phyloP scores from a whole-genome alignment of 37 sponge, comb jelly and placozoan species.

The Amphimedon queenslandica region DNA sequence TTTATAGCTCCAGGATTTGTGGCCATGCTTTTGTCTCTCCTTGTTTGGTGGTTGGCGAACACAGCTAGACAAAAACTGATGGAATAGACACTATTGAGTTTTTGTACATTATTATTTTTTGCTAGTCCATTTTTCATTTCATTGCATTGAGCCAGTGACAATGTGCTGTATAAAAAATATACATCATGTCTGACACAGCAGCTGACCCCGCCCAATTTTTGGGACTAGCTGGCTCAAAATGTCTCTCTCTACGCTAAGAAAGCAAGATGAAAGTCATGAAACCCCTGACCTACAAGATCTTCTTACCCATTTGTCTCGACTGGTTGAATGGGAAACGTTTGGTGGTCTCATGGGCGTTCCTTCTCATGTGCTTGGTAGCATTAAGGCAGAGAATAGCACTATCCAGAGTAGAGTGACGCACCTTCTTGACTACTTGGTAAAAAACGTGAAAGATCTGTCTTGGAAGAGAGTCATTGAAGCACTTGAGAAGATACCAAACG shows the following conservation, averaged over 20 bases:
- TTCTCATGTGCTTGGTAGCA: not conserved
- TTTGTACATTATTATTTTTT: too few species aligned
- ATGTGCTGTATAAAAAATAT: too few species aligned
- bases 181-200: too few species aligned
- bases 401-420: not conserved
- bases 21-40: conserved; percentile 51
- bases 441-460: not conserved
- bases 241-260: too few species aligned
- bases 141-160: too few species aligned
- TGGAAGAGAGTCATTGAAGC: not conserved
- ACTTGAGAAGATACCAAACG: not conserved
- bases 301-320: not conserved
- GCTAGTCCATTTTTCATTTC: too few species aligned
- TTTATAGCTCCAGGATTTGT: conserved; percentile 69
- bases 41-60: conserved; percentile 82
- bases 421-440: not conserved
- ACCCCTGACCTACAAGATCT: too few species aligned
- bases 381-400: not conserved
- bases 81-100: too few species aligned
- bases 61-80: conserved; percentile 59
- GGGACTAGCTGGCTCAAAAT: too few species aligned
- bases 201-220: too few species aligned
- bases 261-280: too few species aligned
- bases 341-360: not conserved
- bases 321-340: not conserved